These are phyloP conservation scores for Heliconius hermathena DNA, from an alignment of 1,140 invertebrate genomes.

Conservation along the genomic window DNA sequence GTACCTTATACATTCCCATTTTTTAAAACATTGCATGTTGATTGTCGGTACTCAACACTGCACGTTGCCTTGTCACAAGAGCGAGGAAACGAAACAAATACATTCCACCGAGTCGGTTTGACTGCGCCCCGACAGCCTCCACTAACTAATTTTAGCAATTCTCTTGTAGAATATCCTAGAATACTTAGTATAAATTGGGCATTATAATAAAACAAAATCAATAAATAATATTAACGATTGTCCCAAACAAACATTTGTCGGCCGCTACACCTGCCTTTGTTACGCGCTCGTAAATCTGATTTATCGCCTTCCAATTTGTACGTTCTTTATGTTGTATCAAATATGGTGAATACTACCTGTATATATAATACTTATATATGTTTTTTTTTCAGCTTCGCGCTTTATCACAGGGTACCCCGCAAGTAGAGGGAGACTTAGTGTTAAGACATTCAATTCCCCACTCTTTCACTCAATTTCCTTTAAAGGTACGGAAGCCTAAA, in stretches of 20 bases:
- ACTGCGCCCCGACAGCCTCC: not conserved
- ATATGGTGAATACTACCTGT: not conserved
- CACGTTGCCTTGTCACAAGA: too few relatives aligned
- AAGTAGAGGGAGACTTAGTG: too few relatives aligned
- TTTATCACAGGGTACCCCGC: not conserved
- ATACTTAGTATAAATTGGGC: not conserved
- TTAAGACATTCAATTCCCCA: too few relatives aligned
- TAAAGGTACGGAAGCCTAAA: too few relatives aligned
- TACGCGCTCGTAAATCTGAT: slow-evolving; percentile 40
- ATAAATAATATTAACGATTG: slow-evolving; percentile 28
- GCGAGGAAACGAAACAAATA: too few relatives aligned
- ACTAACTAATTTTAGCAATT: not conserved
- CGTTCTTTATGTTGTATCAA: slow-evolving; percentile 19
- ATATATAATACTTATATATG: not conserved
- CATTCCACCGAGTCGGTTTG: not conserved
- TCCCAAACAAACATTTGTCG: slow-evolving; percentile 31
- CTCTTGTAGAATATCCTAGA: not conserved
- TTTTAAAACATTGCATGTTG: too few relatives aligned
- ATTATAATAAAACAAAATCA: slow-evolving; percentile 21
- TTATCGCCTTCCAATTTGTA: slow-evolving; percentile 39
- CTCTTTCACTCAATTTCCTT: too few relatives aligned
- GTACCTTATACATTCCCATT: too few relatives aligned
- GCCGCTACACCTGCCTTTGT: slow-evolving; percentile 33
- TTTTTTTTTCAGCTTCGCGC: not conserved
- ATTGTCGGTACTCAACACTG: too few relatives aligned